phyloP scores from a whole-genome alignment of 2,113 vertebrate species.

The Hippocampus zosterae region DNA sequence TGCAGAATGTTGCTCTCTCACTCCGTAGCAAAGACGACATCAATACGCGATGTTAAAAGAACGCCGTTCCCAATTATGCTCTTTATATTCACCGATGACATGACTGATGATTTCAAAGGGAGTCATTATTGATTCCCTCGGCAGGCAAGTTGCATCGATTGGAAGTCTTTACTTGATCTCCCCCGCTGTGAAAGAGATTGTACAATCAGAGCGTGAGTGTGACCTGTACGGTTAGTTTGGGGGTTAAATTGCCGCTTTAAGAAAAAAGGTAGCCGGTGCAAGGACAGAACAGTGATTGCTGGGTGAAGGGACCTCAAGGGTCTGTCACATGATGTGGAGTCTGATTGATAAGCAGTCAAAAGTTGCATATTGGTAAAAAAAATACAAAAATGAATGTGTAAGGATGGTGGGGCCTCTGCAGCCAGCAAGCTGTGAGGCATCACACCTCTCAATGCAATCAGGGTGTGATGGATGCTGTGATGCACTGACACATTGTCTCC shows the following conservation, averaged over 20 bases:
- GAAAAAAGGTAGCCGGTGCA: conserved; percentile 49
- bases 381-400: conserved; percentile 37
- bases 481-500: conserved; percentile 46
- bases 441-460: conserved; percentile 67
- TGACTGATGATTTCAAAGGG: conserved; percentile 78
- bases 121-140: conserved; percentile 77
- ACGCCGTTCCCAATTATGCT: conserved; percentile 76
- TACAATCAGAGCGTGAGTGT: conserved; percentile 71
- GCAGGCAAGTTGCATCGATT: conserved; percentile 82
- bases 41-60: conserved; percentile 77
- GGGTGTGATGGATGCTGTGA: conserved; percentile 63
- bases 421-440: conserved; percentile 68
- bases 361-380: conserved; percentile 52
- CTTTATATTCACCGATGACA: conserved; percentile 72
- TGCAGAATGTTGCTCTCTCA: conserved; percentile 74
- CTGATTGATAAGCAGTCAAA: conserved; percentile 44
- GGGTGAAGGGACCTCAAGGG: conserved; percentile 39
- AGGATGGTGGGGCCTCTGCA: conserved; percentile 50
- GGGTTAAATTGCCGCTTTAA: conserved; percentile 62
- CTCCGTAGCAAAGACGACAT: conserved; percentile 70
- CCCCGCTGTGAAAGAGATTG: conserved; percentile 62
- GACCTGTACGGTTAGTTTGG: conserved; percentile 69
- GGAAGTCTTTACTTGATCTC: conserved; percentile 64
- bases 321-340: conserved; percentile 28
- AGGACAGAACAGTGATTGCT: conserved; percentile 53